Conservation (phyloP, 2,888 invertebrate species). For the Mactromeris polynyma region DNA sequence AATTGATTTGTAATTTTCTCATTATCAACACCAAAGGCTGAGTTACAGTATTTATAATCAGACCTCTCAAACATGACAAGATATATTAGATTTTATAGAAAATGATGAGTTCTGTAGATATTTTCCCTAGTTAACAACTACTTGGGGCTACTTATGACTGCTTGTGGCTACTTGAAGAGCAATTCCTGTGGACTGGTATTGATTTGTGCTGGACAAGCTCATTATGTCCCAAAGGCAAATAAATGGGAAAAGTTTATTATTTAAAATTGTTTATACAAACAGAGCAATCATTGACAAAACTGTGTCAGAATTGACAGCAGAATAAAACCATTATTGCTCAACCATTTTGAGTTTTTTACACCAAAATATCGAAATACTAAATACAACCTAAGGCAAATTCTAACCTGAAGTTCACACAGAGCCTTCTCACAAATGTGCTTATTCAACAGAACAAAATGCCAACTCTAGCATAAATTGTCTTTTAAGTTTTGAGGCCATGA, state of each 20-base stretch:
- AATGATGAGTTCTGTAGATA: conserved; percentile 37
- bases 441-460: too few species aligned
- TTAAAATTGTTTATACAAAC: conserved; percentile 10
- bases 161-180: conserved; percentile 34
- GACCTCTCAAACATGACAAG: conserved; percentile 16
- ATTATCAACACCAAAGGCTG: conserved; percentile 12
- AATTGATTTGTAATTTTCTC: conserved; percentile 23
- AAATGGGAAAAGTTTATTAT: conserved; percentile 10
- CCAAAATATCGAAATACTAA: too few species aligned
- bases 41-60: conserved; percentile 6
- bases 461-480: too few species aligned
- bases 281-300: neutral
- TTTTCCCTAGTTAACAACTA: conserved; percentile 30
- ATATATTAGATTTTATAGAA: conserved; percentile 41
- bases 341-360: too few species aligned
- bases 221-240: conserved; percentile 5
- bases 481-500: too few species aligned
- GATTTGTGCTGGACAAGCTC: conserved; percentile 23
- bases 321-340: neutral
- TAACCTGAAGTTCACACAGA: too few species aligned
- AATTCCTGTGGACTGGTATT: conserved; percentile 21
- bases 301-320: neutral
- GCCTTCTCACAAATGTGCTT: too few species aligned
- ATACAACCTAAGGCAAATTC: too few species aligned
- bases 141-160: conserved; percentile 35